These are phyloP conservation scores for Mesochorus sp. DNA, from an alignment of 2,888 invertebrate genomes.

Conservation along the genomic window DNA sequence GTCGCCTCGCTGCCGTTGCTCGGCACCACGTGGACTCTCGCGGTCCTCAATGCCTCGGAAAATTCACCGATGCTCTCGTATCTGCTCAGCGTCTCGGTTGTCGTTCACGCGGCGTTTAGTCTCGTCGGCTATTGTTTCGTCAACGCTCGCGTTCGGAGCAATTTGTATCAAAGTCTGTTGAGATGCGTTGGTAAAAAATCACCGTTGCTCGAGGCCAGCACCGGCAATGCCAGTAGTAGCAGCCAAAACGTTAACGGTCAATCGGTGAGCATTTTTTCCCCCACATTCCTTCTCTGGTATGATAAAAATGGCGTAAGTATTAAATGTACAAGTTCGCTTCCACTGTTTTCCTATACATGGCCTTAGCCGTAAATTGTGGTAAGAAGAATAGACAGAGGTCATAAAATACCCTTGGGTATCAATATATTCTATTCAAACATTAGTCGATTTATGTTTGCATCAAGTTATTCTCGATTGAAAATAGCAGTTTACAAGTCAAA, in stretches of 20 bases:
- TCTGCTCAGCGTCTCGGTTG: conserved; percentile 89
- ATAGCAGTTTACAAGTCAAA: too few species aligned
- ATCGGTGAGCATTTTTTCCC: conserved; percentile 81
- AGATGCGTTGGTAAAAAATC: conserved; percentile 92
- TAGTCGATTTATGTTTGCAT: too few species aligned
- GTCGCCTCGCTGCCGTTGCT: conserved; percentile 93
- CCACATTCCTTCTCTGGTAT: conserved; percentile 24
- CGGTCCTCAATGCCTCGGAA: conserved; percentile 90
- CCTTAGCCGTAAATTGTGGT: too few species aligned
- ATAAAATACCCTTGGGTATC: too few species aligned
- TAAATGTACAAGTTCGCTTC: too few species aligned
- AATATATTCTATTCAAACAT: too few species aligned
- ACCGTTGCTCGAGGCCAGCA: conserved; percentile 89
- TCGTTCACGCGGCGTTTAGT: conserved; percentile 92
- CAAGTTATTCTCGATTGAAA: too few species aligned
- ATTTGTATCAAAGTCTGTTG: conserved; percentile 87
- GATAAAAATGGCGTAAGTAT: background rate
- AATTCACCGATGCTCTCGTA: conserved; percentile 89
- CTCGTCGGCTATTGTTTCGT: conserved; percentile 94
- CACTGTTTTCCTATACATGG: too few species aligned
- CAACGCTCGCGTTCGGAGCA: conserved; percentile 92
- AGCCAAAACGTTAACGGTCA: conserved; percentile 89
- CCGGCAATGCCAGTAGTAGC: conserved; percentile 87
- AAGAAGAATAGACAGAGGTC: too few species aligned
- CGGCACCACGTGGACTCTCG: conserved; percentile 93